Evolutionary conservation across 2,888 invertebrate genomes (phyloP), one percentile per base, ranked within the genome.

Genomic region (Lycocerus yunnanus): DNA sequence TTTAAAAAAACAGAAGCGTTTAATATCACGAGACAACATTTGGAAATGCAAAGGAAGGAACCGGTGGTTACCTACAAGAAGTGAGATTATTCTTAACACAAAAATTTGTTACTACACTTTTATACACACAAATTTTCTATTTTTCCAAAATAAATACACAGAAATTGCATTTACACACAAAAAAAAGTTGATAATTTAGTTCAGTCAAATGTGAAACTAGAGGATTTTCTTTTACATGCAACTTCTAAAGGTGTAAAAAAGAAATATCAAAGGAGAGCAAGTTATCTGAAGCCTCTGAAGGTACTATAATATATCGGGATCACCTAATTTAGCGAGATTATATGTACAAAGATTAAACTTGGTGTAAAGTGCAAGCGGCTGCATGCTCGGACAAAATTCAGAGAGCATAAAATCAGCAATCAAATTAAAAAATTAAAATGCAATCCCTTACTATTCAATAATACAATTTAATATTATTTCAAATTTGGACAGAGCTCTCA

Each of bases 1-100:
- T 88, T 97, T 88, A 89, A 96, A 69, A 97, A 97, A 89, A 98
- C 97, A 0, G 93, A 96, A 85, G 97, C 97, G 6, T 95, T 98
- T 84, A 96, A 95, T 86, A 92, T 94, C 75, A 96, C 95, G 58
- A 90, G 94, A 69, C 93, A 94, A 84, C 93, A 94, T 83, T 93
- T 94, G 0, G 95, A 94, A 84, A 92, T 92, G 77, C 92, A 92
- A 43, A 87, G 93, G 78, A 84, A 85, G 69, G 85, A 85, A 70
- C 84, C 84, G 9, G 80, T 84, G 59, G 78, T 81, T n/a, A 84
- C 83, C 78, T 79, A 78, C 14, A 85, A 85, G 71, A 85, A 84
- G 77, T 83, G 79, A 43, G 61, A 43, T 71, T 43, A n/a, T n/a
- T 43, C 43, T 43, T 43, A n/a, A 43, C n/a, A 43, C 43, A 43